Base-by-base conservation (phyloP, 2,113 vertebrate genomes). In the Tichodroma muraria region DNA sequence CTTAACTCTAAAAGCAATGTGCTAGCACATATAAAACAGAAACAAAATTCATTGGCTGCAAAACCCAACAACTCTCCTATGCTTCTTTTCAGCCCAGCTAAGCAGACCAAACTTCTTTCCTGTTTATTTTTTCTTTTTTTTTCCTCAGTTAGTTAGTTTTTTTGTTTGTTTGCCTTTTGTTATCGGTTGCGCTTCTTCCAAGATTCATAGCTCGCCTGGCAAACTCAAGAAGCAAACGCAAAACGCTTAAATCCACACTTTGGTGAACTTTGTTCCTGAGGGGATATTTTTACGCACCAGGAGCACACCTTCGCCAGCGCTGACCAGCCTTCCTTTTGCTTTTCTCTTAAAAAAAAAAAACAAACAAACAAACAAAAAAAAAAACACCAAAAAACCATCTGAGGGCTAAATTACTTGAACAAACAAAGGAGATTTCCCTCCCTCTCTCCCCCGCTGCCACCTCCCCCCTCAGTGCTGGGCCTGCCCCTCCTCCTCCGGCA, bases 331-430 rank as follows among this genome's bases (percentile, higher is more conserved):
- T 38, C 21, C 33, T 66, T 30, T 28, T 20, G 17, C 18, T 22
- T 66, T 45, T n/a, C 33, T 19, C 37, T 42, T 37, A 59, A 35
- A 68, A 69, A 17, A 49, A 47, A 47, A 47, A 11, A 47, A 47
- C 11, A 47, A 47, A 47, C 21, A 45, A 45, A 21, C 20, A 45
- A 45, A 45, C 8, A 49, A 24, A 49, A 49, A 49, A 24, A 23
- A 49, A 47, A 6, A 15, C 17, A 53, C 11, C 16, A 53, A 17
- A 30, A 28, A 11, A 12, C 49, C 19, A 83, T 73, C 80, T 88
- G 42, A 95, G 24, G 52, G 27, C 80, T 66, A 92, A 90, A 90
- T 92, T 88, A 85, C 71, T 86, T 80, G 85, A 93, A 60, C 88
- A 91, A 94, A 94, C 85, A 93, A 94, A 95, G 80, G 47, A 73